Percentiles rank a stretch among this genome's conserved stretches.
These are phyloP conservation scores for Sinelater perroti DNA, from an alignment of 2,888 invertebrate genomes.

Conservation along the genomic window DNA sequence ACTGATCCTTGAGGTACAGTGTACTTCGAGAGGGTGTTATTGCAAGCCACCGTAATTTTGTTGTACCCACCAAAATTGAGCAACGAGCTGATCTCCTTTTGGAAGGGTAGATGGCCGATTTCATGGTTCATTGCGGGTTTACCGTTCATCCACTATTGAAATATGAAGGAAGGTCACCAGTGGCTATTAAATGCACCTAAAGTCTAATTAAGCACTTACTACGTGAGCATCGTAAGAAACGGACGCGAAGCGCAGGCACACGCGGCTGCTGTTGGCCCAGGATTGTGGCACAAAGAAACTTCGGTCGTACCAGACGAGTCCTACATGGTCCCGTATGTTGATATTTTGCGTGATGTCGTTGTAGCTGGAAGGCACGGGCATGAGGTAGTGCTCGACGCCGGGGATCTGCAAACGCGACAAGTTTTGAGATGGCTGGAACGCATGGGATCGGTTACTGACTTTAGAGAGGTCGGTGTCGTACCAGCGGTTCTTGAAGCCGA, in stretches of 20 bases:
- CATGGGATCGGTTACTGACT: conserved; percentile 59
- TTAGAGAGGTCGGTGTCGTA: conserved; percentile 74
- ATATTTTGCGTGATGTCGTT: conserved; percentile 90
- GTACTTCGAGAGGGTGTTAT: conserved; percentile 86
- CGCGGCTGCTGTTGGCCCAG: conserved; percentile 74
- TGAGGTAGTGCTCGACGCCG: conserved; percentile 69
- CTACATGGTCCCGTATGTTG: conserved; percentile 87
- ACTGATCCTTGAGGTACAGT: conserved; percentile 91
- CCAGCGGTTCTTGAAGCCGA: conserved; percentile 83
- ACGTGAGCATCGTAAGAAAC: conserved; percentile 93
- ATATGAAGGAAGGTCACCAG: neutral
- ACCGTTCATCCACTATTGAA: conserved; percentile 75
- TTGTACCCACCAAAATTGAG: conserved; percentile 76
- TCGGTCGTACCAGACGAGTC: conserved; percentile 96
- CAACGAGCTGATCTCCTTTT: conserved; percentile 77
- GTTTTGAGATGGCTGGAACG: neutral
- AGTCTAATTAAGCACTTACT: conserved; percentile 64
- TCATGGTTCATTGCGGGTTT: conserved; percentile 68
- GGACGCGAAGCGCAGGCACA: conserved; percentile 91
- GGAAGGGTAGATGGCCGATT: conserved; percentile 96
- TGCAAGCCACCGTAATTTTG: conserved; percentile 89
- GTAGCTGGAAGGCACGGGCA: conserved; percentile 97
- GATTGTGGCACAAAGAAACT: conserved; percentile 83
- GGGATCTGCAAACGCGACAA: conserved; percentile 8
- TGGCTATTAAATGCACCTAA: neutral